Base-by-base conservation (phyloP, 1,140 invertebrate genomes). In the Scaptomyza hsui region DNA sequence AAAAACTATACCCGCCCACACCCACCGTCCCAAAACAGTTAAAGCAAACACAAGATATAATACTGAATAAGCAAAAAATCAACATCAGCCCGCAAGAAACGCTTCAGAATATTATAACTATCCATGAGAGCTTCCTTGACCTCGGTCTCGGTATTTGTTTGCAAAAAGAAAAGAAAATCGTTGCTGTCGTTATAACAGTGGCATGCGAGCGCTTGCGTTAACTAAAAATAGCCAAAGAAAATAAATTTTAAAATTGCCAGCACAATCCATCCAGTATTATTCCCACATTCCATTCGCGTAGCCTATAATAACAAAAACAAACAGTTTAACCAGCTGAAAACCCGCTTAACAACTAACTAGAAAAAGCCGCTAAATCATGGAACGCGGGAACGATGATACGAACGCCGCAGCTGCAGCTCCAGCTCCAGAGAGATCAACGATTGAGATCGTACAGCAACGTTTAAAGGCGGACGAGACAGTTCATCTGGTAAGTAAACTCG, bases 381-480 rank as follows among this genome's bases (percentile, higher is more conserved):
- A 80, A 41, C 42, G 59, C 32, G 59, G 49, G 21, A 55, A 32
- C 45, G 37, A 29, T 26, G 42, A 41, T 61, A n/a, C 4, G 7
- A 7, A 29, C 21, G 16, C 39, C 29, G 45, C 19, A 12, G 41
- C 44, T 35, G 32, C 37, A 53, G 1, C 37, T 4, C 16, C 39
- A 53, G 1, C 32, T 4, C 19, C 55, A 24, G 39, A 42, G 41
- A 62, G 24, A 41, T 49, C 61, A 10, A 51, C 37, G 26, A 41
- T 75, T 56, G 41, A 80, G 7, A 73, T 90, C 19, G 81, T 90
- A 6, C 88, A 88, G 63, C 72, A 89, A 51, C 80, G 89, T 5
- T 89, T 90, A 48, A 90, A 90, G 67, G 64, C 89, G 4, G 89
- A 90, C 16, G 89, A 90, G 64, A 72, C 56, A 45, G 80, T 90